A percentile compares a stretch with the other conserved stretches of the same genome.
Evolutionary conservation across 1,140 invertebrate species (phyloP).

Genomic region (Planococcus citri): DNA sequence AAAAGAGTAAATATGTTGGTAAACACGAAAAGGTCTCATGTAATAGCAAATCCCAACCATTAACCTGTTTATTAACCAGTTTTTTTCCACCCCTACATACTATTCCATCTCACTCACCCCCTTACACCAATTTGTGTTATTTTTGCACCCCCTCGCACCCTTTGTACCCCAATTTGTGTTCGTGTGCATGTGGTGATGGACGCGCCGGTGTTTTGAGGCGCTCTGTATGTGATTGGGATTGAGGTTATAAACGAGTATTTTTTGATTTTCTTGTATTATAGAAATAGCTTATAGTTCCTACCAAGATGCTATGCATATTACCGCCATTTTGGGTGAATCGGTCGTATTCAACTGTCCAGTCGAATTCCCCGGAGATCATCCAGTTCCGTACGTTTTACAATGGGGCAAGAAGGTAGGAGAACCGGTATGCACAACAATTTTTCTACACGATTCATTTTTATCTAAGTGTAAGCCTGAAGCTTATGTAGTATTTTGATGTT

Average conservation of each 20-base stretch:
- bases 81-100: no score
- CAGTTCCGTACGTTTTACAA: constrained; percentile 90
- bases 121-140: no score
- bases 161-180: no score
- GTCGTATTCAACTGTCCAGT: constrained; percentile 94
- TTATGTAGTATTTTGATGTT: neutral
- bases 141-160: no score
- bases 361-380: constrained; percentile 84
- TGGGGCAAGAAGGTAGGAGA: constrained; percentile 92
- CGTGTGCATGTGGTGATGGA: no score
- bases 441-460: constrained; percentile 15
- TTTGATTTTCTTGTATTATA: neutral
- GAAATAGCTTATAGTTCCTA: constrained; percentile 1
- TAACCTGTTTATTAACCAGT: no score
- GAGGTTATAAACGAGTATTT: neutral
- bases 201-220: no score
- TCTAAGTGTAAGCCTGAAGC: neutral
- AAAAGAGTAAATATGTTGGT: no score
- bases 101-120: no score
- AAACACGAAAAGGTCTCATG: no score
- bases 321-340: constrained; percentile 85
- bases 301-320: constrained; percentile 84
- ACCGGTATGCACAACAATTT: constrained; percentile 16
- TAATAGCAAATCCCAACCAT: no score
- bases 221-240: no score